Evolutionary conservation across 2,888 invertebrate species (phyloP).

Genomic region (Xanthia icteritia): DNA sequence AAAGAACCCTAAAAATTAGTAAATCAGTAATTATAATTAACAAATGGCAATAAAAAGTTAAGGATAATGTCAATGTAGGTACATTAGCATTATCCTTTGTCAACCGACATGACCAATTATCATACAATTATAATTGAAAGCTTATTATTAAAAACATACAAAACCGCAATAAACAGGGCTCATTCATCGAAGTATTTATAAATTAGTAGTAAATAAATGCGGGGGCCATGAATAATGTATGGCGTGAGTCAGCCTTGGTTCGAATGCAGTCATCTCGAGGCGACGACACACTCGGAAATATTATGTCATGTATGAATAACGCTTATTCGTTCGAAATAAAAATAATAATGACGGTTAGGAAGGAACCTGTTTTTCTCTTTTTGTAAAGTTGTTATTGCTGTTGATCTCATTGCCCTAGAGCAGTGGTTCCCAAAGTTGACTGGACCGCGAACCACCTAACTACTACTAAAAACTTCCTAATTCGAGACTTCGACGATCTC

Average conservation of each 20-base stretch:
- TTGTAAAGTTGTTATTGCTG: slow-evolving; percentile 34
- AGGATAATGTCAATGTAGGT: neutral
- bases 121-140: slow-evolving; percentile 26
- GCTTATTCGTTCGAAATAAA: slow-evolving; percentile 58
- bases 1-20: too few species aligned
- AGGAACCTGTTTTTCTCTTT: slow-evolving; percentile 52
- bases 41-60: slow-evolving; percentile 22
- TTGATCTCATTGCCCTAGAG: slow-evolving; percentile 49
- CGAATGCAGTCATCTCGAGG: slow-evolving; percentile 75
- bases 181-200: slow-evolving; percentile 56
- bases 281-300: slow-evolving; percentile 53
- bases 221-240: slow-evolving; percentile 72
- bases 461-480: too few species aligned
- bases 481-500: too few species aligned
- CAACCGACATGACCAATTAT: slow-evolving; percentile 3
- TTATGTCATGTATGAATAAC: slow-evolving; percentile 74
- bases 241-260: slow-evolving; percentile 75
- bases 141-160: slow-evolving; percentile 31
- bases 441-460: too few species aligned
- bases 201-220: slow-evolving; percentile 60
- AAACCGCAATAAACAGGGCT: slow-evolving; percentile 45
- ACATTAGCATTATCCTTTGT: slow-evolving; percentile 15
- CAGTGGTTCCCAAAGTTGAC: neutral
- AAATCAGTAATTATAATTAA: slow-evolving; percentile 36
- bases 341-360: slow-evolving; percentile 53